phyloP scores from a whole-genome alignment of 2,113 vertebrate species.

The Sinocyclocheilus rhinocerous region DNA sequence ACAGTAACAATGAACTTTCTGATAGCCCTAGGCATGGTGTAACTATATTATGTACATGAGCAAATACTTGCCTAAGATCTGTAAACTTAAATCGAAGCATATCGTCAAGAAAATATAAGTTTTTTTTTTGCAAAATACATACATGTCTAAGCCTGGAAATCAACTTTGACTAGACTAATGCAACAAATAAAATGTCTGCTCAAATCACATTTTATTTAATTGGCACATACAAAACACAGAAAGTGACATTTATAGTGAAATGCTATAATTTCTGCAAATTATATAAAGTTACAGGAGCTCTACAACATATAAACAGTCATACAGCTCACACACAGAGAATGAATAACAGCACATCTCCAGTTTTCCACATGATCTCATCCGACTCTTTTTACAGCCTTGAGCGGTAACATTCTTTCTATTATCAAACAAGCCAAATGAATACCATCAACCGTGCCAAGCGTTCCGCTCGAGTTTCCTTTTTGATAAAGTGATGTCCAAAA shows the following conservation, averaged over 20 bases:
- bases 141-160: background rate
- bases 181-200: background rate
- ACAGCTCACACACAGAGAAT: background rate
- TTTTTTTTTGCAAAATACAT: background rate
- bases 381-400: conserved; percentile 36
- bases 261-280: background rate
- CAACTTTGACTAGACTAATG: background rate
- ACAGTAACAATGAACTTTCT: conserved; percentile 9
- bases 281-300: background rate
- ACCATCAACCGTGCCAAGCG: conserved; percentile 1
- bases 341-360: background rate
- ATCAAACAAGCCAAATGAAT: conserved; percentile 35
- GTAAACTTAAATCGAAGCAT: background rate
- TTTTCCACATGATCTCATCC: conserved; percentile 22
- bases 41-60: conserved; percentile 8
- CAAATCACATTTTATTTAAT: background rate
- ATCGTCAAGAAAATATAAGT: background rate
- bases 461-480: conserved; percentile 39
- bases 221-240: background rate
- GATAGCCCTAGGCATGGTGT: background rate
- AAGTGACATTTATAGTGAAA: background rate
- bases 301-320: background rate
- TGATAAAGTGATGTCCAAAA: conserved; percentile 31
- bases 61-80: background rate
- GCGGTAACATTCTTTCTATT: conserved; percentile 49